A percentile compares a stretch with the other conserved stretches of the same genome.
These are phyloP conservation scores for Furnarius figulus DNA, from an alignment of 2,113 vertebrate genomes.

Conservation along the genomic window DNA sequence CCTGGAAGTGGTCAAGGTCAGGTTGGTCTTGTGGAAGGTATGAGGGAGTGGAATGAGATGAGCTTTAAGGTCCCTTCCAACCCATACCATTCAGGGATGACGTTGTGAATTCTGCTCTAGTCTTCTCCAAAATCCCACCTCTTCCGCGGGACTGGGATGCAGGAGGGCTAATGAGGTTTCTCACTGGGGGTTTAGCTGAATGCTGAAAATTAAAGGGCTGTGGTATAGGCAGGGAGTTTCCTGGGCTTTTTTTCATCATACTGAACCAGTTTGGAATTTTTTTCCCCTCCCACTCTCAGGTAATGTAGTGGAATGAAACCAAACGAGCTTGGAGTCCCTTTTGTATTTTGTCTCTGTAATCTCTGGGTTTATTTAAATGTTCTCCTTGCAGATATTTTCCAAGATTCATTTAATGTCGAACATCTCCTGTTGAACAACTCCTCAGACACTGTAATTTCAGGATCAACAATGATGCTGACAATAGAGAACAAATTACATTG, in stretches of 20 bases:
- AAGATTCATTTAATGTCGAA: slow-evolving; percentile 28
- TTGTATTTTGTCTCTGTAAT: slow-evolving; percentile 1
- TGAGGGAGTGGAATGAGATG: too few relatives aligned
- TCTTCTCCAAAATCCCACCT: background rate
- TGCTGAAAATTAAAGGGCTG: background rate
- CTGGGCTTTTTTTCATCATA: background rate
- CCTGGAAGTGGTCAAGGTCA: background rate
- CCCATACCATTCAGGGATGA: fast-evolving
- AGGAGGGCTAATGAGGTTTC: background rate
- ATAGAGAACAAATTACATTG: slow-evolving; percentile 61
- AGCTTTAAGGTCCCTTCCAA: background rate
- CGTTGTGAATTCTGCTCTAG: too few relatives aligned
- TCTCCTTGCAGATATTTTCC: slow-evolving; percentile 38
- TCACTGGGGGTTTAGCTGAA: background rate
- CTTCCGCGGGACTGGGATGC: background rate
- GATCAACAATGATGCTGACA: slow-evolving; percentile 63
- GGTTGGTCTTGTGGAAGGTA: fast-evolving
- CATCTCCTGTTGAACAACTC: slow-evolving; percentile 38
- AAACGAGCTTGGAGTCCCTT: background rate
- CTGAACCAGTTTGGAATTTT: background rate
- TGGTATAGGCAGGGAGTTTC: background rate
- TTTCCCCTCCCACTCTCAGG: background rate
- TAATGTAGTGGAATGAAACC: background rate
- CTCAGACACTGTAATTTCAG: slow-evolving; percentile 73
- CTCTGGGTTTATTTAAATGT: slow-evolving; percentile 54